These are phyloP conservation scores for Sternotherus odoratus DNA, from an alignment of 2,797 vertebrate genomes.

Conservation along the genomic window DNA sequence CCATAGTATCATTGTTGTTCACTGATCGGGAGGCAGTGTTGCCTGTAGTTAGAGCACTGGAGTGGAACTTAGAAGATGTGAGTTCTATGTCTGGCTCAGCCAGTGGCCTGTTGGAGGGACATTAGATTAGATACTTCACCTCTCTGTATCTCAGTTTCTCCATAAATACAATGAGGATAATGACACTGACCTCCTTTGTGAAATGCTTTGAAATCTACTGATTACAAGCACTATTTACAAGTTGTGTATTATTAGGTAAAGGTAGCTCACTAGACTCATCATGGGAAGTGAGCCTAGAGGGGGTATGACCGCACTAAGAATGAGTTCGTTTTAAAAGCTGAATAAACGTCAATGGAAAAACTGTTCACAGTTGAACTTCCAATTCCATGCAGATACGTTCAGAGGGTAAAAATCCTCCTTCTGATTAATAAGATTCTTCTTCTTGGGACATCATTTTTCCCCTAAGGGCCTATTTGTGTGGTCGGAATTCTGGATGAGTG, in stretches of 20 bases:
- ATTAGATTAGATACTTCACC: not conserved
- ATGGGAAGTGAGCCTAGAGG: not conserved
- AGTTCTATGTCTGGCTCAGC: not conserved
- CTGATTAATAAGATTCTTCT: slow-evolving; percentile 19
- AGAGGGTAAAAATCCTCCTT: not conserved
- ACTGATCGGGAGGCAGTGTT: not conserved
- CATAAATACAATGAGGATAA: not conserved
- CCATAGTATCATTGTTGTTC: not conserved
- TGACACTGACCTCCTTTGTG: not conserved
- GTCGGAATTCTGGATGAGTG: not conserved
- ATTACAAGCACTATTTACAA: not conserved
- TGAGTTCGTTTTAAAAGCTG: not conserved
- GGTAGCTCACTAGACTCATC: not conserved
- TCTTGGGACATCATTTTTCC: not conserved
- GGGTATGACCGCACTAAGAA: not conserved
- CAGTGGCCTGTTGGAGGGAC: not conserved
- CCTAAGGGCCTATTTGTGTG: slow-evolving; percentile 29
- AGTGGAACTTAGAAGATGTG: not conserved
- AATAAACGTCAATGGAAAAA: not conserved
- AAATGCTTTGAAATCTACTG: not conserved
- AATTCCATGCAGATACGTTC: not conserved
- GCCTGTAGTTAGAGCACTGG: not conserved
- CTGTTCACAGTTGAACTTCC: not conserved
- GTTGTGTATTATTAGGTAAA: not conserved
- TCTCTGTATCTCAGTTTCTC: not conserved